Base-by-base conservation (phyloP, 2,888 invertebrate species). In the Melieria omissa region DNA sequence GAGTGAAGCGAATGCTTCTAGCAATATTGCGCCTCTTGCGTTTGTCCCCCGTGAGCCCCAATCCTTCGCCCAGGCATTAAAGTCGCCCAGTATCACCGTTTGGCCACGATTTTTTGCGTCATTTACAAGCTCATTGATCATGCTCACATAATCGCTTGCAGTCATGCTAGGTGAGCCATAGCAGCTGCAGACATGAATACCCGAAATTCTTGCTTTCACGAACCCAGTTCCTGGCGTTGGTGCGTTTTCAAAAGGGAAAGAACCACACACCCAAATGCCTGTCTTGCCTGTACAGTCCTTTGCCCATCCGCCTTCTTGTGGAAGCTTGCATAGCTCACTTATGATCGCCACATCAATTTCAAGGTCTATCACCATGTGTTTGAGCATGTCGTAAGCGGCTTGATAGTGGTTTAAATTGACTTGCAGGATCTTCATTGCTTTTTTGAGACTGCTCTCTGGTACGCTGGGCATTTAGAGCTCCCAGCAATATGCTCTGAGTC, bases 1-100 rank as follows among this genome's bases (percentile, higher is more conserved):
- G 45, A 64, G 49, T 14, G 12, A 14, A 8, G 47, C n/a, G 64
- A 64, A 64, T 10, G 47, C 46, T 12, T 64, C 47, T 9, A 64
- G 64, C 47, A 64, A 0, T 10, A 47, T 14, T 12, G 14, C 9
- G n/a, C 64, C 64, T 4, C 64, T 45, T 41, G 12, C 14, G 46
- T 64, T 64, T 12, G 46, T 64, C 3, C 9, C 4, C 2, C 46
- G 7, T 10, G 46, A 46, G 64, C 64, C 49, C 64, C 64, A 64
- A 0, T 46, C 46, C 3, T n/a, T 29, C 3, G 64, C 46, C 64
- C 49, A 65, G 29, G 29, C 29, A 2, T 29, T 29, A 29, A 29
- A 29, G 29, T 29, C 29, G 0, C 29, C 29, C 41, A 52, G 52
- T 62, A 45, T 45, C n/a, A 46, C n/a, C 7, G 5, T 49, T 49